Base-by-base conservation (phyloP, 2,888 invertebrate genomes). In the Heteromurus nitidus region DNA sequence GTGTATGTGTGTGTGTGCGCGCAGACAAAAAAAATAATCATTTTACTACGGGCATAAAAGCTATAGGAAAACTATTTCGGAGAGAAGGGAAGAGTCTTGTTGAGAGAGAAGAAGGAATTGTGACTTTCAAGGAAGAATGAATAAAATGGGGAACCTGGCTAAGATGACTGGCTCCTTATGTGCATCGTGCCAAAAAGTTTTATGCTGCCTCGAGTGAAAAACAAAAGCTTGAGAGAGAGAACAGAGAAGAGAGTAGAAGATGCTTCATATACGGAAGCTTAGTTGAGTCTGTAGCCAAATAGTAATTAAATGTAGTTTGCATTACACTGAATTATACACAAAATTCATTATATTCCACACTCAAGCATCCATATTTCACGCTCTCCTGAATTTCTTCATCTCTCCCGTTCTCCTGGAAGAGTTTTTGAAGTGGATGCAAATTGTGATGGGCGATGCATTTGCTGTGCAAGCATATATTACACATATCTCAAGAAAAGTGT, bases 341-440 rank as follows among this genome's bases (percentile, higher is more conserved):
- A 76, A 67, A 47, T 75, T 76, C 64, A 44, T 58, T 5, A n/a
- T 68, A 62, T 73, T 73, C 73, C 42, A 42, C 58, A 67, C 50
- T 58, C 31, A 53, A 53, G 69, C 62, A 69, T 69, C 62, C 77
- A 77, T 77, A 77, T 77, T 77, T 77, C 77, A 77, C 69, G 77
- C 62, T 69, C 36, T 9, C 13, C 69, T 60, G 58, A 47, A 47
- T 76, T 30, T 11, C 58, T 1, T 13, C n/a, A 1, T 1, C 64
- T 13, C 65, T 55, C n/a, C 47, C 55, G 22, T 20, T 18, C 50
- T 50, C 13, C 13, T 30, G 22, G 53, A 36, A 74, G 55, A 53
- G 68, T 24, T 44, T 26, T 44, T 53, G 68, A 53, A 60, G 67
- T 55, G 26, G 26, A 55, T 9, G 55, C 55, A 24, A 24, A 3